phyloP scores from a whole-genome alignment of 2,113 vertebrate genomes.

The Sylvia atricapilla region DNA sequence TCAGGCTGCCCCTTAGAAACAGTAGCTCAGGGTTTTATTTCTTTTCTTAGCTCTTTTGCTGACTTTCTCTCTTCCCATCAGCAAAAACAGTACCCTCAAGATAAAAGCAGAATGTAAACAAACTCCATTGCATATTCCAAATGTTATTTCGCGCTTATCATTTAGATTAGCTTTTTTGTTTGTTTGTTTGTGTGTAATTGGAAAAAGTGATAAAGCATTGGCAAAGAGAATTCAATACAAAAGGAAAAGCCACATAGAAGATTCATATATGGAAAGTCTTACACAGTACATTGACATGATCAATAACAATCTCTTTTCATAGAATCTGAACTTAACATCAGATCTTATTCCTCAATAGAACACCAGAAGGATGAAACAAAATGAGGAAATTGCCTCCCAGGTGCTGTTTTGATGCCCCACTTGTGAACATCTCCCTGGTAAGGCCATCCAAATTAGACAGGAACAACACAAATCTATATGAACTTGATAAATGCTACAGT shows the following conservation, averaged over 20 bases:
- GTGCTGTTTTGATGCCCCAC: constrained; percentile 9
- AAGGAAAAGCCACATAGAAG: neutral
- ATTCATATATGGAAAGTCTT: neutral
- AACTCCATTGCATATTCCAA: neutral
- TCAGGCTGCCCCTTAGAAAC: neutral
- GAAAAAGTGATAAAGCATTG: neutral
- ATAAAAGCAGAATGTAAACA: neutral
- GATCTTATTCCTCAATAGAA: neutral
- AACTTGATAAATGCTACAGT: constrained; percentile 48
- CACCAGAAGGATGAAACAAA: neutral
- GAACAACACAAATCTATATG: constrained; percentile 28
- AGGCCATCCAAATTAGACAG: constrained; percentile 10
- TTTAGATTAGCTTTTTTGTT: neutral
- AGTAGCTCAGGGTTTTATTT: neutral
- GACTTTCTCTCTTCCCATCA: neutral
- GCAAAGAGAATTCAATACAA: neutral
- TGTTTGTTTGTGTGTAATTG: neutral
- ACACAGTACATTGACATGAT: neutral
- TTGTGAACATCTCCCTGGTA: neutral
- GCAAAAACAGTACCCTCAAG: neutral
- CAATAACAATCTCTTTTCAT: constrained; percentile 42
- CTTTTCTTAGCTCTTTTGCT: neutral
- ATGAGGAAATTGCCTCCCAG: constrained; percentile 1
- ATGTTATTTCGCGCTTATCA: neutral
- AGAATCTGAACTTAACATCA: constrained; percentile 31